Percentiles rank a stretch among this genome's conserved stretches.
These are phyloP conservation scores for Hipposideros larvatus DNA, from an alignment of 2,797 vertebrate genomes.

Conservation along the genomic window DNA sequence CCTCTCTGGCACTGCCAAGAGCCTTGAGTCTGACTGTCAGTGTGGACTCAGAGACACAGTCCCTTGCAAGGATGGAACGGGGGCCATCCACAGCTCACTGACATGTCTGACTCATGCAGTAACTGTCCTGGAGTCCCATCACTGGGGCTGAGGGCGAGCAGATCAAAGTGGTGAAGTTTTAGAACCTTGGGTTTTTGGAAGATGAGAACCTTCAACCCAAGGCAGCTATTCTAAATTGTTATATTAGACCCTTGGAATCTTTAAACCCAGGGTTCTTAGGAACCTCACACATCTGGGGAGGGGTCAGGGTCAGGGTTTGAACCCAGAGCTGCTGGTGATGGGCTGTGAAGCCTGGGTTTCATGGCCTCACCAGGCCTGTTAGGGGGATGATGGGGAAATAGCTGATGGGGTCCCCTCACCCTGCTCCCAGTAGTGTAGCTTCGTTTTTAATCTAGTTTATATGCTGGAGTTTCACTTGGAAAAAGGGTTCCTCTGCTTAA, in stretches of 20 bases:
- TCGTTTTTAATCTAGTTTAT: neutral
- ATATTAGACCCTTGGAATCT: neutral
- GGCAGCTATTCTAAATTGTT: neutral
- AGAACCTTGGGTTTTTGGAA: neutral
- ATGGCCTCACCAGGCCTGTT: neutral
- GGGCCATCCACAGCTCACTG: neutral
- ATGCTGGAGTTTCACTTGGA: slow-evolving; percentile 4
- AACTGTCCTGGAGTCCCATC: neutral
- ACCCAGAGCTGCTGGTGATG: neutral
- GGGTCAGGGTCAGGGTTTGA: neutral
- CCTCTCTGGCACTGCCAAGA: neutral
- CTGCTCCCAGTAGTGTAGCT: neutral
- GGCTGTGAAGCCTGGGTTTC: neutral
- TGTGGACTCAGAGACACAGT: neutral
- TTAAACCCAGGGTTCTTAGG: neutral
- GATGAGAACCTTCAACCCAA: neutral
- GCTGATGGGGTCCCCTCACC: neutral
- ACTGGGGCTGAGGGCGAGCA: neutral
- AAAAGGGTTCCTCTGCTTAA: slow-evolving; percentile 55
- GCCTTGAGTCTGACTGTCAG: neutral
- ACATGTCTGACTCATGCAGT: no score
- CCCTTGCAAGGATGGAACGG: rapidly evolving
- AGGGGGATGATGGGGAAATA: neutral
- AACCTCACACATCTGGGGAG: neutral
- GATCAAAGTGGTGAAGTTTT: neutral